Percentiles rank a stretch among this genome's conserved stretches.
These are phyloP conservation scores for Quadroppia sp. DNA, from an alignment of 2,888 invertebrate species.

Conservation along the genomic window DNA sequence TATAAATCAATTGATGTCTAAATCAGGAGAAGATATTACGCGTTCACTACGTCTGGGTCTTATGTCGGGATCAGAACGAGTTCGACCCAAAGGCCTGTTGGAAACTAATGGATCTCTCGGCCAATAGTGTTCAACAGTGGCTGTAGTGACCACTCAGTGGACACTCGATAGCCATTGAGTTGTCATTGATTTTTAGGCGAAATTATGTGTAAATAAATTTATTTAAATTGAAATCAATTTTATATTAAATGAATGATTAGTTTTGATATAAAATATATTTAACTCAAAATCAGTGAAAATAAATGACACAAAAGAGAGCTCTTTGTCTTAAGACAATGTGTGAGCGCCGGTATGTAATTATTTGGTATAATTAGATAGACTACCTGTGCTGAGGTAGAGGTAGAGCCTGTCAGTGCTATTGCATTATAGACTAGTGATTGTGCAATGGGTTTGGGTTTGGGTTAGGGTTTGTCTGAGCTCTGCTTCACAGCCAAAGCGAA, in stretches of 20 bases:
- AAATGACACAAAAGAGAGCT: neutral
- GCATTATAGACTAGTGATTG: neutral
- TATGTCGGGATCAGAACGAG: slow-evolving; percentile 91
- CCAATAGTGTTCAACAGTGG: slow-evolving; percentile 46
- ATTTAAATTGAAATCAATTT: slow-evolving; percentile 15
- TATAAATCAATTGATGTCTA: slow-evolving; percentile 23
- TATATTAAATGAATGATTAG: neutral
- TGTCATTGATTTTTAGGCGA: too few species aligned
- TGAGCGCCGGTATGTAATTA: slow-evolving; percentile 23
- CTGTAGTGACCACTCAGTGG: slow-evolving; percentile 22
- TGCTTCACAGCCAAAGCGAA: neutral
- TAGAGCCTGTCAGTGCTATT: neutral
- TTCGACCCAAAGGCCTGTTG: slow-evolving; percentile 92
- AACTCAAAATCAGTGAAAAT: neutral
- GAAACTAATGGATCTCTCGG: slow-evolving; percentile 72
- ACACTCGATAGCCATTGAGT: neutral
- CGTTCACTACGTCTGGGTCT: slow-evolving; percentile 94
- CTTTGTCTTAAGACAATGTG: neutral
- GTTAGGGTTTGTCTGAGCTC: neutral
- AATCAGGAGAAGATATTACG: slow-evolving; percentile 78
- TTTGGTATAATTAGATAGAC: neutral
- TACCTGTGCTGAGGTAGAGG: neutral
- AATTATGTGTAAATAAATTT: slow-evolving; percentile 29
- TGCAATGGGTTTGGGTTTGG: neutral
- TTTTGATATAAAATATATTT: neutral